These are phyloP conservation scores for Tinea pellionella DNA, from an alignment of 2,888 invertebrate species.

Conservation along the genomic window DNA sequence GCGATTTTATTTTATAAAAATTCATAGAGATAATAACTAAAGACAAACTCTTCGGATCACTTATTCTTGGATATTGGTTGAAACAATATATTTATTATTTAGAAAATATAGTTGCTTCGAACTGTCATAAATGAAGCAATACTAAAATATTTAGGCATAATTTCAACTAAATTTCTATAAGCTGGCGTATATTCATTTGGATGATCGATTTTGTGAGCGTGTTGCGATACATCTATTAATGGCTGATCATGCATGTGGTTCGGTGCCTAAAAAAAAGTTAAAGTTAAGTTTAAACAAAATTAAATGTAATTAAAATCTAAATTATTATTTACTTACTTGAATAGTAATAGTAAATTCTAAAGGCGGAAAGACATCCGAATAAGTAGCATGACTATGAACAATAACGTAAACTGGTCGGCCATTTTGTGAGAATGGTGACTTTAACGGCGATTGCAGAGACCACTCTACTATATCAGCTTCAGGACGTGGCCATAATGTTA, in stretches of 20 bases:
- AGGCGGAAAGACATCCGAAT: slow-evolving; percentile 22
- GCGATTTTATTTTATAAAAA: too few species aligned
- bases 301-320: too few species aligned
- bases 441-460: slow-evolving; percentile 28
- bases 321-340: slow-evolving; percentile 26
- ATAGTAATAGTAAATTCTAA: slow-evolving; percentile 25
- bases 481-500: slow-evolving; percentile 35
- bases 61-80: too few species aligned
- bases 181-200: slow-evolving; percentile 36
- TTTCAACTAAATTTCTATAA: slow-evolving; percentile 29
- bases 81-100: too few species aligned
- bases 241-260: slow-evolving; percentile 24
- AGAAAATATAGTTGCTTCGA: slow-evolving; percentile 43
- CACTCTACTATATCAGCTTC: slow-evolving; percentile 28
- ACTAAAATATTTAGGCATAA: slow-evolving; percentile 43
- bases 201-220: slow-evolving; percentile 39
- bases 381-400: slow-evolving; percentile 34
- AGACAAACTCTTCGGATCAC: too few species aligned
- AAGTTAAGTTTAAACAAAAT: not conserved
- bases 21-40: too few species aligned
- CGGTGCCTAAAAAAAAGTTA: slow-evolving; percentile 28
- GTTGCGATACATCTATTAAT: slow-evolving; percentile 34
- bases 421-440: slow-evolving; percentile 18
- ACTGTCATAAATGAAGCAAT: slow-evolving; percentile 37
- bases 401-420: slow-evolving; percentile 38